phyloP scores from a whole-genome alignment of 2,113 vertebrate species.

The Chaetorhynchus papuensis region DNA sequence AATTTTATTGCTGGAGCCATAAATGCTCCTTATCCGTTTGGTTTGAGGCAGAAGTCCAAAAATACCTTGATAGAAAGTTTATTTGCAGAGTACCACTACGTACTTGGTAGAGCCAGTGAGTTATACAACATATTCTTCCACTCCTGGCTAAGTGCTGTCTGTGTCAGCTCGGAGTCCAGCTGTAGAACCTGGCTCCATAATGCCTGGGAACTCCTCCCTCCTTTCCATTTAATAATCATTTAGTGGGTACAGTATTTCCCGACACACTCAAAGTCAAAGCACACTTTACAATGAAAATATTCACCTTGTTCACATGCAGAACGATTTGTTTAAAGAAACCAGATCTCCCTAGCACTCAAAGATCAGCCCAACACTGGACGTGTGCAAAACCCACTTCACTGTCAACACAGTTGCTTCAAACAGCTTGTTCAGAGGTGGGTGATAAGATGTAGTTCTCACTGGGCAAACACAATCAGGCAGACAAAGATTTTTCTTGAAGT shows the following conservation, averaged over 20 bases:
- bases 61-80: slow-evolving; percentile 68
- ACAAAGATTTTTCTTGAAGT: slow-evolving; percentile 28
- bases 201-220: slow-evolving; percentile 49
- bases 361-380: background rate
- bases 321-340: slow-evolving; percentile 35
- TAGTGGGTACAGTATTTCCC: background rate
- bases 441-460: background rate
- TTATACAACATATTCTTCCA: slow-evolving; percentile 65
- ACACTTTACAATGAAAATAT: slow-evolving; percentile 28
- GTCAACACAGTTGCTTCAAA: slow-evolving; percentile 16
- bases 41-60: slow-evolving; percentile 66
- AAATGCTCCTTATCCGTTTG: slow-evolving; percentile 66
- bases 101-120: slow-evolving; percentile 69
- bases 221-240: slow-evolving; percentile 39
- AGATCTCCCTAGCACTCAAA: slow-evolving; percentile 39
- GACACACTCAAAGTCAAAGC: slow-evolving; percentile 21
- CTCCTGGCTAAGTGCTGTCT: slow-evolving; percentile 45
- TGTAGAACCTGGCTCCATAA: slow-evolving; percentile 16
- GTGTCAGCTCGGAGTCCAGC: slow-evolving; percentile 25
- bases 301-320: slow-evolving; percentile 17
- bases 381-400: background rate
- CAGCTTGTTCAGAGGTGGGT: background rate
- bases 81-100: slow-evolving; percentile 69
- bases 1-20: slow-evolving; percentile 47
- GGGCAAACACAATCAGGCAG: slow-evolving; percentile 20